Conservation (phyloP, 2,113 vertebrate genomes). For the Synchiropus splendidus region DNA sequence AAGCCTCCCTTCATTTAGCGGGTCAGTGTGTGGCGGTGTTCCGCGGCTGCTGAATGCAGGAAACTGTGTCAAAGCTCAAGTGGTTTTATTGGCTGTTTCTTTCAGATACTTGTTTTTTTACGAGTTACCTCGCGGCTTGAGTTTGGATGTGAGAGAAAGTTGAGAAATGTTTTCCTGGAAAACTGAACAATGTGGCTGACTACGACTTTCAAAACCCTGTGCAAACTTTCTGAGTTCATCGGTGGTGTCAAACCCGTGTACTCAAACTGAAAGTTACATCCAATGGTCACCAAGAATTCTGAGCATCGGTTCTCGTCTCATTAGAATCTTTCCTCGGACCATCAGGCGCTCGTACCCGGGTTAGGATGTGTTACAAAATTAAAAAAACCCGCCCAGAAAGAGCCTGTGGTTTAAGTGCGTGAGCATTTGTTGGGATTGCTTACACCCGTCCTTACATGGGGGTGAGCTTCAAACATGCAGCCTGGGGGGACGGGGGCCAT, state of each 20-base stretch:
- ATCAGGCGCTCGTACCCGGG: too few relatives aligned
- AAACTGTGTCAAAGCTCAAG: slow-evolving; percentile 53
- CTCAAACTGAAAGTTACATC: too few relatives aligned
- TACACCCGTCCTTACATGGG: slow-evolving; percentile 15
- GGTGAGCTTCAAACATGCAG: slow-evolving; percentile 52
- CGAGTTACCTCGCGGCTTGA: slow-evolving; percentile 30
- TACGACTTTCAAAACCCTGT: too few relatives aligned
- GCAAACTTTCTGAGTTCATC: too few relatives aligned
- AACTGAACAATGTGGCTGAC: slow-evolving; percentile 8
- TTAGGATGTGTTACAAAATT: too few relatives aligned
- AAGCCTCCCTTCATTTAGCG: slow-evolving; percentile 21
- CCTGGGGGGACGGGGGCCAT: slow-evolving; percentile 52
- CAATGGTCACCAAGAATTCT: too few relatives aligned
- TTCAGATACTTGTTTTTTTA: slow-evolving; percentile 34
- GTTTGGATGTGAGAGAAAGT: slow-evolving; percentile 33
- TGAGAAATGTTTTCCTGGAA: slow-evolving; percentile 2
- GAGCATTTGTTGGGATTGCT: not conserved
- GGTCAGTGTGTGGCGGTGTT: slow-evolving; percentile 34
- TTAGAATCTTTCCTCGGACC: too few relatives aligned
- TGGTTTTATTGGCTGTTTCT: slow-evolving; percentile 50
- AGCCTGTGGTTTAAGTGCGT: slow-evolving; percentile 13
- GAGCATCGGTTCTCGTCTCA: too few relatives aligned
- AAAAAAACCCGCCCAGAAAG: slow-evolving; percentile 11
- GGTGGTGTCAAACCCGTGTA: too few relatives aligned
- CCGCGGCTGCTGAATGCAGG: slow-evolving; percentile 25